A percentile compares a stretch with the other conserved stretches of the same genome.
Conservation (phyloP, 2,797 vertebrate genomes). For the Pterois miles region DNA sequence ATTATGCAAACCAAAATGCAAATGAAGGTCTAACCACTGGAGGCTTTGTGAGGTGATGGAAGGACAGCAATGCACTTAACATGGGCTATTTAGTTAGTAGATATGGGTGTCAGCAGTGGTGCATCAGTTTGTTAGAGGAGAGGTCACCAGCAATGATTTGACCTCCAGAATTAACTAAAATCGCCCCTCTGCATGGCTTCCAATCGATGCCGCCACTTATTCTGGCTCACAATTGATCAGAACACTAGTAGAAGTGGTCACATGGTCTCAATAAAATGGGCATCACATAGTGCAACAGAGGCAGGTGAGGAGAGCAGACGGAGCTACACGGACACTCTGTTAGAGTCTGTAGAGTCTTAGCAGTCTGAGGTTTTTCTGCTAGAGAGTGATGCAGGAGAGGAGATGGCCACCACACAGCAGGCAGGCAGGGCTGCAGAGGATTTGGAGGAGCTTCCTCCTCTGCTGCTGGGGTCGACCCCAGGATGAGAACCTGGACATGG, state of each 20-base stretch:
- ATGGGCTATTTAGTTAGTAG: not conserved
- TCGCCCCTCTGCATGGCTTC: slow-evolving; percentile 27
- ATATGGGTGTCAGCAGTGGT: not conserved
- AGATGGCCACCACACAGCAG: slow-evolving; percentile 31
- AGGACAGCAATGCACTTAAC: not conserved
- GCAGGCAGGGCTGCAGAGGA: slow-evolving; percentile 27
- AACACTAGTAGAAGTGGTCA: slow-evolving; percentile 20
- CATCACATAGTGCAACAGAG: slow-evolving; percentile 33
- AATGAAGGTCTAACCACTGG: slow-evolving; percentile 25
- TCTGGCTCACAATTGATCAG: slow-evolving; percentile 54
- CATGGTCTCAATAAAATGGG: slow-evolving; percentile 8
- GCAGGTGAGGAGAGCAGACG: slow-evolving; percentile 53
- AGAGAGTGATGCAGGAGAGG: slow-evolving; percentile 43
- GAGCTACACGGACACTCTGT: not conserved
- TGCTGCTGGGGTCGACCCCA: slow-evolving; percentile 37
- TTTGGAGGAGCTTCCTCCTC: slow-evolving; percentile 36
- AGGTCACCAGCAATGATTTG: not conserved
- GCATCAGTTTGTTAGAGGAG: not conserved
- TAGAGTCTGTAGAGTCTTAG: not conserved
- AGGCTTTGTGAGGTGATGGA: not conserved
- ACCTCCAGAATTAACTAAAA: slow-evolving; percentile 48
- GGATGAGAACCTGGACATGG: slow-evolving; percentile 54
- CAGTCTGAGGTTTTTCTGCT: not conserved
- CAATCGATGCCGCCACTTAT: slow-evolving; percentile 63
- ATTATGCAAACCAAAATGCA: slow-evolving; percentile 62